Percentiles rank a stretch among this genome's conserved stretches.
Conservation (phyloP, 2,888 invertebrate genomes). For the Agrochola lychnidis region DNA sequence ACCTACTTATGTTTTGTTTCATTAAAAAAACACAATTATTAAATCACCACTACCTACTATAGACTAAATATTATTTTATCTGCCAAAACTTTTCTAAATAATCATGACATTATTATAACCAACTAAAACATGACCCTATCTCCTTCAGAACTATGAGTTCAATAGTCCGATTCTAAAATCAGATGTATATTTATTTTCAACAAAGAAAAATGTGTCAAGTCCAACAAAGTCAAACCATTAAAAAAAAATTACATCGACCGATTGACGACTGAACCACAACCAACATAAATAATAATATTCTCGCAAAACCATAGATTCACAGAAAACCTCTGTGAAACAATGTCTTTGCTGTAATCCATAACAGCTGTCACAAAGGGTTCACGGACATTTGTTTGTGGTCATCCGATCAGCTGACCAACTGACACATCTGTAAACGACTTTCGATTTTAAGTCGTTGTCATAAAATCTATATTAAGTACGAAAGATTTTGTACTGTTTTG, state of each 20-base stretch:
- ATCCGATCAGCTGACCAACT: slow-evolving; percentile 73
- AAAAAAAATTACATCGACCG: not conserved
- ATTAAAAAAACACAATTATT: no score
- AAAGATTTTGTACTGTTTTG: not conserved
- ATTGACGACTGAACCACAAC: slow-evolving; percentile 3
- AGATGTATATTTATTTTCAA: not conserved
- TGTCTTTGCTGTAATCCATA: slow-evolving; percentile 39
- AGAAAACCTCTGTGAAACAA: slow-evolving; percentile 38
- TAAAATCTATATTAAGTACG: slow-evolving; percentile 18
- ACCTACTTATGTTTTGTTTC: not conserved
- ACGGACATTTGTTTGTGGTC: slow-evolving; percentile 69
- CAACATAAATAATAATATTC: slow-evolving; percentile 4
- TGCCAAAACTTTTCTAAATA: not conserved
- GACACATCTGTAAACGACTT: slow-evolving; percentile 52
- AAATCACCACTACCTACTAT: not conserved
- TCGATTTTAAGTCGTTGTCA: slow-evolving; percentile 34
- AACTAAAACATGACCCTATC: not conserved
- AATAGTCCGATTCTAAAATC: not conserved
- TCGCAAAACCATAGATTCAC: slow-evolving; percentile 32
- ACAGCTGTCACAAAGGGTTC: slow-evolving; percentile 67
- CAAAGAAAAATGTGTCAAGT: not conserved
- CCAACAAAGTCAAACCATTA: not conserved
- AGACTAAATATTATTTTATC: not conserved
- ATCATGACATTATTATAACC: not conserved
- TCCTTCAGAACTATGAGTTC: not conserved